Evolutionary conservation across 2,797 vertebrate species (phyloP).

Genomic region (Onychomys torridus): DNA sequence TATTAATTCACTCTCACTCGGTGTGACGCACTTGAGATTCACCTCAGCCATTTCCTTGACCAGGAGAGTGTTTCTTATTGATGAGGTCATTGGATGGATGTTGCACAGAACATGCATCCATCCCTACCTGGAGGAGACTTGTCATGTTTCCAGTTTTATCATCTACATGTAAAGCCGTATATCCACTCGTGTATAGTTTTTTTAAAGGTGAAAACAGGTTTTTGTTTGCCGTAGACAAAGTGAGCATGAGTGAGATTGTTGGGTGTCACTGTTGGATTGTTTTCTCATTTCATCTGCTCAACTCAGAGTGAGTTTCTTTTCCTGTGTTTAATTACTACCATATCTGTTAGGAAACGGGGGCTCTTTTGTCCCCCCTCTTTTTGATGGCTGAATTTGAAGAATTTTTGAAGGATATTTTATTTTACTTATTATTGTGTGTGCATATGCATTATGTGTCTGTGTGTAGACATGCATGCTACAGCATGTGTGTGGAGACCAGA

Average conservation of each 20-base stretch:
- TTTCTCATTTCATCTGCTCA: neutral
- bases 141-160: neutral
- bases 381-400: neutral
- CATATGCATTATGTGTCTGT: neutral
- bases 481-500: neutral
- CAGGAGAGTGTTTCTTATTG: neutral
- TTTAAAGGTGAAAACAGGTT: neutral
- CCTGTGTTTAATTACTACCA: neutral
- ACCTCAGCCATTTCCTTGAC: neutral
- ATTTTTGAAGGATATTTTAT: neutral
- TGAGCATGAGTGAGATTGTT: neutral
- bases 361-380: neutral
- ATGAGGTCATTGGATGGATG: neutral
- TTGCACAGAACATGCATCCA: neutral
- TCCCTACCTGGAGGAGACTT: neutral
- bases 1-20: neutral
- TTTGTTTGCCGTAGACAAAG: conserved; percentile 17
- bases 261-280: neutral
- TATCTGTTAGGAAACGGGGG: neutral
- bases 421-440: neutral
- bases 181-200: neutral
- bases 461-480: neutral
- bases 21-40: neutral
- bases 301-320: neutral
- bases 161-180: neutral